Base-by-base conservation (phyloP, 2,888 invertebrate species). In the Molanna angustata region DNA sequence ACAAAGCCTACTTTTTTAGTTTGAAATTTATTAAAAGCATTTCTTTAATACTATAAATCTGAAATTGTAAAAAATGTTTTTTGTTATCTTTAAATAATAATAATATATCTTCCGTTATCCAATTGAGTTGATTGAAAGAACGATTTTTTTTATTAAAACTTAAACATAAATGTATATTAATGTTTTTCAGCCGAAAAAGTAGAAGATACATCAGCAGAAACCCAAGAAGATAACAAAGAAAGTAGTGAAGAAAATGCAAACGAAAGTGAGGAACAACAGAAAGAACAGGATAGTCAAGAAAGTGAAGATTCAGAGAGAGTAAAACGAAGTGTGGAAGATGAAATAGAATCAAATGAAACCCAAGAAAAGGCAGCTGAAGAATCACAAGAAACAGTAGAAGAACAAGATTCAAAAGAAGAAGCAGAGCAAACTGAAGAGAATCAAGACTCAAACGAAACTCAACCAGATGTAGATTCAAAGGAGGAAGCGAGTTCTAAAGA, bases 351-450 rank as follows among this genome's bases (percentile, higher is more conserved):
- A 14, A 60, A 63, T 40, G 66, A 69, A 46, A 61, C 47, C 59
- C 61, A 37, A 56, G 55, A 33, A 59, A 44, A 43, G 44, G 49
- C 2, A 60, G 63, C 61, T 40, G 63, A 59, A 47, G 59, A 61
- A 42, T 60, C 61, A 21, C 60, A 56, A 3, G 63, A 61, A 47
- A 60, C 62, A 43, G 66, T 68, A 47, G 65, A 66, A 46, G 61
- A 63, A 42, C 65, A 69, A 47, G 65, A 66, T 57, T 61, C 60
- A 16, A 54, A 49, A 44, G 48, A 66, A 43, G 68, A 67, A 54
- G 61, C 62, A 22, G 55, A 58, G 21, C 66, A 68, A 50, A 61
- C 41, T 31, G 60, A 22, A 56, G 39, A 59, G 31, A 53, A 54
- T 19, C 58, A 44, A 19, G 27, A 41, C 9, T 37, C 33, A 17